Evolutionary conservation across 2,113 vertebrate genomes (phyloP), one percentile per base, ranked within the genome.

Genomic region (Sclerurus mexicanus): DNA sequence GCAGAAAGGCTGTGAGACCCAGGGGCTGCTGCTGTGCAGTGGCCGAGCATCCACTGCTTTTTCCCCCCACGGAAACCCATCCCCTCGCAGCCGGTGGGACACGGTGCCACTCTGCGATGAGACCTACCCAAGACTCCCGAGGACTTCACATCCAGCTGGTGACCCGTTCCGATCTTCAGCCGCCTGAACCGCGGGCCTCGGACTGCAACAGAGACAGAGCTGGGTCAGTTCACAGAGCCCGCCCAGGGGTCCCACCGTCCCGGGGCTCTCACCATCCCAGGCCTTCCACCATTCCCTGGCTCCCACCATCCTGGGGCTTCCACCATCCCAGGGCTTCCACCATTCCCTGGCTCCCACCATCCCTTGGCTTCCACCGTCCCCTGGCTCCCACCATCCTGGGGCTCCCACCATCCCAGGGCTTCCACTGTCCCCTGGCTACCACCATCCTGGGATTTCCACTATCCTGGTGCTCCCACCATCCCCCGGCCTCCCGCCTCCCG

Each of bases 81-180:
- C 76, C 12, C 68, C 67, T 24, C 14, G 1, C 73, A n/a, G 23
- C 4, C 4, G 1, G 53, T 3, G 27, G 52, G 58, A 72, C 20
- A 3, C 3, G 4, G 27, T 7, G 62, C 67, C 2, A 7, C 60
- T 37, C 16, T 2, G 2, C 19, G 18, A 30, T 3, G 4, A 44
- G 30, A 96, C 98, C 74, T 95, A 99, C 99, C 98, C 4, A 99
- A 97, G 55, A 99, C 99, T 37, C 99, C 99, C 13, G 99, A 99
- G 2, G 99, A 98, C 37, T 94, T 97, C 23, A 49, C 55, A 92
- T 99, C 99, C 96, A 99, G 98, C 33, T 96, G 98, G 96, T 99
- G 98, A 39, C 99, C 99, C 1, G 98, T 98, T 58, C 99, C 99
- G 7, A 99, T 94, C 90, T 91, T 97, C 55, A 99, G 90, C 44